Percentiles rank a stretch among this genome's conserved stretches.
Conservation (phyloP, 2,113 vertebrate genomes). For the Muscicapa adusta region DNA sequence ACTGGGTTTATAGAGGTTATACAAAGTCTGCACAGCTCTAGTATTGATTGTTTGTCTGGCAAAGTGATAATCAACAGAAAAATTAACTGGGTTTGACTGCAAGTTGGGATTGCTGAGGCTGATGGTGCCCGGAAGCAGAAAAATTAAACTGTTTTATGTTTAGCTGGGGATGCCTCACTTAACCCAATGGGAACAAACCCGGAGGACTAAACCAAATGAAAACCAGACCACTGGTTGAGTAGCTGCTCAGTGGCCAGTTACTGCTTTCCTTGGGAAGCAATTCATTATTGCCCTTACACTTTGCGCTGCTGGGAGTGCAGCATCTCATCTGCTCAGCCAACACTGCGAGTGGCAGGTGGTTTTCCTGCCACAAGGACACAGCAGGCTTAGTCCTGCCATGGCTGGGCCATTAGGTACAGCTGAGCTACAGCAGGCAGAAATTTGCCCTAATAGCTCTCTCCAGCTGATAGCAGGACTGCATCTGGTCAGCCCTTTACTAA, state of each 20-base stretch:
- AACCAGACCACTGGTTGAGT: not conserved
- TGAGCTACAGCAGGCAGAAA: not conserved
- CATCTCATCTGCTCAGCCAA: not conserved
- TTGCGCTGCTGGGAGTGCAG: not conserved
- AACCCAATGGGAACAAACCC: not conserved
- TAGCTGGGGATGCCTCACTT: not conserved
- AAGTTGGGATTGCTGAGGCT: not conserved
- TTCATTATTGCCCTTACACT: not conserved
- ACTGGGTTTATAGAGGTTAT: not conserved
- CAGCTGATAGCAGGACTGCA: not conserved
- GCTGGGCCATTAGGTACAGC: not conserved
- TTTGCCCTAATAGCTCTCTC: not conserved
- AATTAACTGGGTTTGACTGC: not conserved
- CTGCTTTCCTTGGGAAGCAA: not conserved
- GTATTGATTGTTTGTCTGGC: not conserved
- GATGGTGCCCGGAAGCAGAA: not conserved
- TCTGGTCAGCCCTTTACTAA: not conserved
- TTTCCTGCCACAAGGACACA: not conserved
- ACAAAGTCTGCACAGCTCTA: not conserved
- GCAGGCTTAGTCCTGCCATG: rapidly evolving
- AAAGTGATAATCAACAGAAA: not conserved
- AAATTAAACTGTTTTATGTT: not conserved
- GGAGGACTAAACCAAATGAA: not conserved
- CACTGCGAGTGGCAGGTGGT: not conserved
- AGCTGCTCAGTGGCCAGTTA: not conserved